phyloP scores from a whole-genome alignment of 1,140 invertebrate species.

The Cotesia glomerata region DNA sequence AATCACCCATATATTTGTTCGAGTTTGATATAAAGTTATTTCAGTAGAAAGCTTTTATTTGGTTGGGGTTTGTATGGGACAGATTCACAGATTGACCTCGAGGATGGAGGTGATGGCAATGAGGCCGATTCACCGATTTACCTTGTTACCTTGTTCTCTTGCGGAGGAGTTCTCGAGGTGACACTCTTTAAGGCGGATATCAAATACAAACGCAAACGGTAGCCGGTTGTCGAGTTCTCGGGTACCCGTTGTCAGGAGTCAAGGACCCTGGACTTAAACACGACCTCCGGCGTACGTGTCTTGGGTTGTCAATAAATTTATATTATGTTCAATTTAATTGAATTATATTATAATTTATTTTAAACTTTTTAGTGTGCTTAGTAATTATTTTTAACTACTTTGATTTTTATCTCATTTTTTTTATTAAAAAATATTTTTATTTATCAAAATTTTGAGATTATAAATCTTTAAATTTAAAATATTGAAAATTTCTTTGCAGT shows the following conservation, averaged over 20 bases:
- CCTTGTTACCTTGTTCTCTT: neutral
- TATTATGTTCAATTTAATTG: neutral
- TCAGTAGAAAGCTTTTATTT: neutral
- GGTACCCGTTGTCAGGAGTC: neutral
- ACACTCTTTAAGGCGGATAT: neutral
- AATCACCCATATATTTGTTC: too few species aligned
- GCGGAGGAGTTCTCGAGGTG: constrained; percentile 1
- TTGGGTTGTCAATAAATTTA: neutral
- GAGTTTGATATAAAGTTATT: too few species aligned
- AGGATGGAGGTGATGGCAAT: constrained; percentile 14
- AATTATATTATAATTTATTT: neutral
- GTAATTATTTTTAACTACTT: too few species aligned
- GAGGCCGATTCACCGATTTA: neutral
- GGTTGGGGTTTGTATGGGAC: neutral
- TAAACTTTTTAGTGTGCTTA: neutral
- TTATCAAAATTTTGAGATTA: too few species aligned
- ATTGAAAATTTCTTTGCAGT: too few species aligned
- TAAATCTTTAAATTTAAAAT: too few species aligned
- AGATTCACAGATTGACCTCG: neutral
- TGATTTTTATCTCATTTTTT: too few species aligned
- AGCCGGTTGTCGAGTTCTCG: neutral
- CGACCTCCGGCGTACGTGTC: too few species aligned
- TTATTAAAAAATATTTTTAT: too few species aligned
- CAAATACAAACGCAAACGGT: neutral
- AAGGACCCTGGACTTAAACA: constrained; percentile 9